Evolutionary conservation across 1,140 invertebrate genomes (phyloP).

Genomic region (Drosophila biarmipes): DNA sequence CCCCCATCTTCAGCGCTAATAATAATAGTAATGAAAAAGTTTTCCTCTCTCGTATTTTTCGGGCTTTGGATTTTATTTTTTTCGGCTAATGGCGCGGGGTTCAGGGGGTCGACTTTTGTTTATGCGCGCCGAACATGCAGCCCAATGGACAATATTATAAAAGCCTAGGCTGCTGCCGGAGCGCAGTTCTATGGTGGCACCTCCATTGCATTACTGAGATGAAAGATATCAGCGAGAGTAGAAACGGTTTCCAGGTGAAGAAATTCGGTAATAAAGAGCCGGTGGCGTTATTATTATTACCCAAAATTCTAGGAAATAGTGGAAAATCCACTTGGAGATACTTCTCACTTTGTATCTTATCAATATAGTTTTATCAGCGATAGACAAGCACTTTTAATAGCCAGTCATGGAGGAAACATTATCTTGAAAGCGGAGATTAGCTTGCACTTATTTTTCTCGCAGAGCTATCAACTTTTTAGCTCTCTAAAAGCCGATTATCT

Average conservation of each 20-base stretch:
- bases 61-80: conserved; percentile 18
- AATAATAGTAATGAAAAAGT: conserved; percentile 66
- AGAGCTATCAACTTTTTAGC: neutral
- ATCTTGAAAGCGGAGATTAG: neutral
- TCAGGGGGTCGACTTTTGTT: conserved; percentile 32
- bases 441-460: neutral
- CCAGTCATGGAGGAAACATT: neutral
- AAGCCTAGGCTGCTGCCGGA: conserved; percentile 4
- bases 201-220: conserved; percentile 7
- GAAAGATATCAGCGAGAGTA: conserved; percentile 11
- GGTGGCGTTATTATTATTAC: neutral
- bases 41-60: conserved; percentile 18
- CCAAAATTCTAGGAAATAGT: neutral
- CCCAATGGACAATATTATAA: conserved; percentile 16
- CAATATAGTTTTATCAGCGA: neutral
- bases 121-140: conserved; percentile 28
- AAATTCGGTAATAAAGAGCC: neutral
- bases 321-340: neutral
- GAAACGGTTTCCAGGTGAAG: neutral
- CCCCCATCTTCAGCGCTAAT: conserved; percentile 50
- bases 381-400: neutral
- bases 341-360: neutral
- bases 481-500: conserved; percentile 12
- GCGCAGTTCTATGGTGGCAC: neutral
- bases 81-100: conserved; percentile 26